Evolutionary conservation across 2,797 vertebrate species (phyloP), one percentile per base, ranked within the genome.

Genomic region (Gymnodraco acuticeps): DNA sequence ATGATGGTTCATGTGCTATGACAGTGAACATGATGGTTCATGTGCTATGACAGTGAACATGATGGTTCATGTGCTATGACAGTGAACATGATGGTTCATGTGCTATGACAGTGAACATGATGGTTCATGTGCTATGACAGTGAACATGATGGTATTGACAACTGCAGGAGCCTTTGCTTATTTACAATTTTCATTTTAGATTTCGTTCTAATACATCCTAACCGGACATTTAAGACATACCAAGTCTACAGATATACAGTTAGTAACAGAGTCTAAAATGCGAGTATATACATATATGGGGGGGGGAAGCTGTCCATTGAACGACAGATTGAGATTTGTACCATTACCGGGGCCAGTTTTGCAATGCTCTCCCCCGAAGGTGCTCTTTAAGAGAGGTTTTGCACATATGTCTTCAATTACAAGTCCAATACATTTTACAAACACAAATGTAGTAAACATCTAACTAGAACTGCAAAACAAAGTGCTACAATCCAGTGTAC

Each of bases 401-500:
- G 15, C 51, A 80, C 48, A 52, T 62, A 52, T 19, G 17, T 52
- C 15, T 38, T 48, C 46, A 48, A 16, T 19, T 60, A 13, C 11
- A 52, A 51, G 20, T 19, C 8, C 9, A 17, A 38, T 11, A 10
- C 45, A 56, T 64, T 59, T 31, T 17, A 56, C 10, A 8, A 43
- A 3, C 12, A 53, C 2, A 53, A 48, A 33, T 9, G 6, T 27
- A 27, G 5, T 11, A 7, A 14, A 52, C 33, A 2, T 51, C 45
- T 46, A 41, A 55, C 14, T 19, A 45, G 20, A 65, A 48, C 3
- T 45, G 14, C 43, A 16, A 27, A 0, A 12, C 2, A 45, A 59
- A 33, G 17, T 0, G 41, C 17, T 60, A 5, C 20, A 68, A 41
- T 42, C 16, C 10, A 31, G 20, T 55, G n/a, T 12, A 46, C 13